A percentile compares a stretch with the other conserved stretches of the same genome.
These are phyloP conservation scores for Dermochelys coriacea DNA, from an alignment of 2,797 vertebrate genomes.

Conservation along the genomic window DNA sequence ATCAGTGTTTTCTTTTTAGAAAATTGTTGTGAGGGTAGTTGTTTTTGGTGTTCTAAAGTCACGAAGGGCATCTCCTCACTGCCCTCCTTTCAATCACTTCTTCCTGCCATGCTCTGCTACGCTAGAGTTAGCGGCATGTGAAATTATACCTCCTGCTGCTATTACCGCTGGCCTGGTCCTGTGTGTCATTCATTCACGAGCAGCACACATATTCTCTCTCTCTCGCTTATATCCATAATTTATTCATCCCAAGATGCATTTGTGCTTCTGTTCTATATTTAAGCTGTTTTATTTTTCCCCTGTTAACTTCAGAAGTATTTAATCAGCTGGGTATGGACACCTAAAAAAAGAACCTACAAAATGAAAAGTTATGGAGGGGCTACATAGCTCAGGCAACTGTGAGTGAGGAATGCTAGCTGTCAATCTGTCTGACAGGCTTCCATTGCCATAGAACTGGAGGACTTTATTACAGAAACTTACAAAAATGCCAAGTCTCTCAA, in stretches of 20 bases:
- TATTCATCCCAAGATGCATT: neutral
- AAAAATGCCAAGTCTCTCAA: neutral
- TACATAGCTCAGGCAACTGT: fast-evolving
- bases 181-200: neutral
- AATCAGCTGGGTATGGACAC: slow-evolving; percentile 25
- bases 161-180: fast-evolving
- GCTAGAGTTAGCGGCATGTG: neutral
- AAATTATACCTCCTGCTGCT: neutral
- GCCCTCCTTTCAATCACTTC: neutral
- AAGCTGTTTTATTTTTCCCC: neutral
- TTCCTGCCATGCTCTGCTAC: neutral
- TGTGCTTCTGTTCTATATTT: neutral
- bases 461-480: neutral
- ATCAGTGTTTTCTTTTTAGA: neutral
- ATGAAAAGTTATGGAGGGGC: neutral
- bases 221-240: neutral
- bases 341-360: slow-evolving; percentile 23
- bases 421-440: neutral
- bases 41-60: neutral
- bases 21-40: neutral
- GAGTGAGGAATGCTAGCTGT: neutral
- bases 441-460: neutral
- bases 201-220: neutral
- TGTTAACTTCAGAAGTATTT: slow-evolving; percentile 38
- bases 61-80: neutral